Percentiles rank a stretch among this genome's conserved stretches.
Evolutionary conservation across 1,140 invertebrate genomes (phyloP).

Genomic region (Apis laboriosa): DNA sequence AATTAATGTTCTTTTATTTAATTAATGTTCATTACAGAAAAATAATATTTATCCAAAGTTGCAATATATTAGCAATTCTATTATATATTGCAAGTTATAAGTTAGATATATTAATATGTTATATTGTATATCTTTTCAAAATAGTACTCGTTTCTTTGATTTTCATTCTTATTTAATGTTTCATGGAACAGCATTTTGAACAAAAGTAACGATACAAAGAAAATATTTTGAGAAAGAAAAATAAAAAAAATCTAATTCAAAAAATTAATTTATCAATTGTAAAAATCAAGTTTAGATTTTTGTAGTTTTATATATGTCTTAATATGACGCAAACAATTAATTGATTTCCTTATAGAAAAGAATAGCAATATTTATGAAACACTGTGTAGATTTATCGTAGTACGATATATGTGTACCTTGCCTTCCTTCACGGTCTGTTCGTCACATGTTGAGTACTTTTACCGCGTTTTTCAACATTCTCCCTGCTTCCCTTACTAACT

Average conservation of each 20-base stretch:
- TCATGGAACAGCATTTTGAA: slow-evolving; percentile 36
- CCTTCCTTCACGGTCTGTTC: slow-evolving; percentile 72
- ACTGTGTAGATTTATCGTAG: slow-evolving; percentile 57
- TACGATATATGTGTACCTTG: slow-evolving; percentile 58
- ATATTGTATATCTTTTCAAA: slow-evolving; percentile 34
- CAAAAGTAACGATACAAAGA: slow-evolving; percentile 17
- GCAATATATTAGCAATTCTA: neutral
- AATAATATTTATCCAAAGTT: neutral
- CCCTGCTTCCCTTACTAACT: slow-evolving; percentile 45
- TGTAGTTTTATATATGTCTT: neutral
- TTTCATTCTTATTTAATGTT: slow-evolving; percentile 26
- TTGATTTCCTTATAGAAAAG: slow-evolving; percentile 31
- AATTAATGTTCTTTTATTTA: no score
- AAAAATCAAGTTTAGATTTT: slow-evolving; percentile 21
- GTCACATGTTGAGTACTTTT: slow-evolving; percentile 73
- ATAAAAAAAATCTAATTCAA: slow-evolving; percentile 10
- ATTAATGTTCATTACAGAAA: neutral
- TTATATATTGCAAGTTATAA: neutral
- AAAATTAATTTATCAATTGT: slow-evolving; percentile 50
- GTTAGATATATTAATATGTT: neutral
- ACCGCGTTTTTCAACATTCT: slow-evolving; percentile 68
- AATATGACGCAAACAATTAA: slow-evolving; percentile 48
- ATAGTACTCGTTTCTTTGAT: slow-evolving; percentile 1
- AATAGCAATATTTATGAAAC: slow-evolving; percentile 53
- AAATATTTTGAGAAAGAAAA: neutral